These are phyloP conservation scores for Silurus aristotelis DNA, from an alignment of 2,797 vertebrate genomes.

Conservation along the genomic window DNA sequence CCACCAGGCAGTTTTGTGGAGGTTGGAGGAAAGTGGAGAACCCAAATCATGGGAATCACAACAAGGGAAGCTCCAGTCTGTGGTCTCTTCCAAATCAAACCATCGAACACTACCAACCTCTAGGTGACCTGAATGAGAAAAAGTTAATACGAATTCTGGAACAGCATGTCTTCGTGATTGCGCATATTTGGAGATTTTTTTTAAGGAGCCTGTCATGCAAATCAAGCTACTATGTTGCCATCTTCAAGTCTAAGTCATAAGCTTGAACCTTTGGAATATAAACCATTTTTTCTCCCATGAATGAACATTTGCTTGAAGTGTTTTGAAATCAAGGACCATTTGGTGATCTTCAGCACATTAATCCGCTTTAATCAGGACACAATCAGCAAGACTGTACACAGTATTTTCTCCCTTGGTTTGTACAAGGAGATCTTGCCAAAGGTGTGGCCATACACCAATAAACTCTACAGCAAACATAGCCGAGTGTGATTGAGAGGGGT, in stretches of 20 bases:
- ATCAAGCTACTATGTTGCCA: neutral
- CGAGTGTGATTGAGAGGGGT: constrained; percentile 68
- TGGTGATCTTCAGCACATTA: constrained; percentile 42
- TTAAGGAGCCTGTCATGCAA: neutral
- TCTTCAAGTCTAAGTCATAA: neutral
- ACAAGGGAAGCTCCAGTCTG: neutral
- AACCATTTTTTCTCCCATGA: neutral
- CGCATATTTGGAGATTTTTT: neutral
- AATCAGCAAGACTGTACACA: constrained; percentile 58
- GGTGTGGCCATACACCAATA: constrained; percentile 72
- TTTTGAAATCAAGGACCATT: constrained; percentile 15
- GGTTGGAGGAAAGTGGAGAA: neutral
- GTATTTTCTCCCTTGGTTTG: constrained; percentile 62
- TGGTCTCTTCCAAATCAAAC: neutral
- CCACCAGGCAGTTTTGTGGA: neutral
- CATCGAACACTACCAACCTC: neutral
- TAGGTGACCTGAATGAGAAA: neutral
- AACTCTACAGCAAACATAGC: constrained; percentile 69
- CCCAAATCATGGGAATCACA: neutral
- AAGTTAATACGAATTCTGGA: neutral
- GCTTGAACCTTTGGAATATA: neutral
- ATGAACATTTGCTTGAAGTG: neutral
- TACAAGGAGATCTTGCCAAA: constrained; percentile 70
- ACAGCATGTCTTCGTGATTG: neutral
- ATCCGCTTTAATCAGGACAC: constrained; percentile 43